A percentile compares a stretch with the other conserved stretches of the same genome.
These are phyloP conservation scores for Allolobophora icterica DNA, from an alignment of 2,888 invertebrate species.

Conservation along the genomic window DNA sequence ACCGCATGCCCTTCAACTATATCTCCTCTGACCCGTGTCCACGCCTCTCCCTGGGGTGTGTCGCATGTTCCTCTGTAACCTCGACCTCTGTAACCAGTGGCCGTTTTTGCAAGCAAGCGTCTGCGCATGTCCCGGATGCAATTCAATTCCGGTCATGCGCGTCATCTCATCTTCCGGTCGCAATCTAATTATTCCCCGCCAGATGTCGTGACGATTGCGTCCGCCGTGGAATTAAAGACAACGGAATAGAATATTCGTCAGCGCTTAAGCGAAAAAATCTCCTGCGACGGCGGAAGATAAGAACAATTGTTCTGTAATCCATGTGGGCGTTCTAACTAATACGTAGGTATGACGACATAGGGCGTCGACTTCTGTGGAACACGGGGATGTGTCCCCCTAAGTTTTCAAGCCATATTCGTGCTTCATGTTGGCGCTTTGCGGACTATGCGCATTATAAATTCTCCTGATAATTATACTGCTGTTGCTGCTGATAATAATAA, in stretches of 20 bases:
- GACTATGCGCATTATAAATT: background rate
- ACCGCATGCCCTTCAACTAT: too few species aligned
- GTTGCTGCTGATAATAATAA: too few species aligned
- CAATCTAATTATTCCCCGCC: background rate
- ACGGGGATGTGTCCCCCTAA: background rate
- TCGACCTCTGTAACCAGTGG: background rate
- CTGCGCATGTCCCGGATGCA: background rate
- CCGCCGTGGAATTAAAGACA: background rate
- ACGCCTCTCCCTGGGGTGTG: too few species aligned
- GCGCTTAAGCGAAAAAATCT: background rate
- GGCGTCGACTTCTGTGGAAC: background rate
- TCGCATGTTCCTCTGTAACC: too few species aligned
- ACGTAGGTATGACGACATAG: background rate
- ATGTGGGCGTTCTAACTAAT: background rate
- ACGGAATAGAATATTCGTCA: background rate
- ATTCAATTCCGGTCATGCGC: background rate
- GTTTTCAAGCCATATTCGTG: background rate
- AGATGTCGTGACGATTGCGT: constrained; percentile 1
- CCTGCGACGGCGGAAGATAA: background rate
- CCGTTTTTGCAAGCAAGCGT: background rate
- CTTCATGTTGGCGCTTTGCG: background rate
- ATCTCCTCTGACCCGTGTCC: too few species aligned
- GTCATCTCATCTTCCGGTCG: background rate
- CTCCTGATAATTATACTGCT: too few species aligned
- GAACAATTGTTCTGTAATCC: background rate